Base-by-base conservation (phyloP, 1,140 invertebrate genomes). In the Cherax quadricarinatus region DNA sequence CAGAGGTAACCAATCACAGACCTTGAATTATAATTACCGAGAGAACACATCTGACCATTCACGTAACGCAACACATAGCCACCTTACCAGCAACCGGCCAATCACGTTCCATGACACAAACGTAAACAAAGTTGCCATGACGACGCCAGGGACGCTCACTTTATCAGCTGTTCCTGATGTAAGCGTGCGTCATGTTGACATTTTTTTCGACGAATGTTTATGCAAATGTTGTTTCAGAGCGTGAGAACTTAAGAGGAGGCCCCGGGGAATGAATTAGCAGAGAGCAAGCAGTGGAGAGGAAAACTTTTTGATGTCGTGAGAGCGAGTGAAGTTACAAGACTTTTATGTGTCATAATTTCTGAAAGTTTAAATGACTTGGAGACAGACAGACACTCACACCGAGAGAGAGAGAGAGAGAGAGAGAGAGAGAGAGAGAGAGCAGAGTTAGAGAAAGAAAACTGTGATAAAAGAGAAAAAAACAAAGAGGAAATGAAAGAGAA, bases 341-440 rank as follows among this genome's bases (percentile, higher is more conserved):
- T 84, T 84, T 84, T 84, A 84, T 84, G 82, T 84, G 82, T 30
- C 57, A 84, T 84, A 84, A 84, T 84, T 84, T 84, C n/a, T 84
- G 53, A 62, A 84, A 84, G 82, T 84, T 84, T 84, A 62, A 84
- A 84, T 84, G 62, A 84, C 53, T 57, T 84, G 57, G 82, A 30
- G 16, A 24, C 2, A 14, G n/a, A 41, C 53, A 30, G 49, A n/a
- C 4, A 66, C 10, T 0, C 62, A 66, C 10, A 66, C 16, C 10
- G 53, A 57, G 53, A 57, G 12, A 57, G 53, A 57, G 53, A 57
- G 53, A 57, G 53, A 57, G 53, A 57, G 53, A 57, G 53, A 57
- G 53, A 57, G 80, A 21, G 80, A n/a, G 51, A 53, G 80, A 66
- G 1, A 66, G 62, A 18, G 4, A 18, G 10, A 66, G 53, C 0